These are phyloP conservation scores for Rhingia rostrata DNA, from an alignment of 2,888 invertebrate species.

Conservation along the genomic window DNA sequence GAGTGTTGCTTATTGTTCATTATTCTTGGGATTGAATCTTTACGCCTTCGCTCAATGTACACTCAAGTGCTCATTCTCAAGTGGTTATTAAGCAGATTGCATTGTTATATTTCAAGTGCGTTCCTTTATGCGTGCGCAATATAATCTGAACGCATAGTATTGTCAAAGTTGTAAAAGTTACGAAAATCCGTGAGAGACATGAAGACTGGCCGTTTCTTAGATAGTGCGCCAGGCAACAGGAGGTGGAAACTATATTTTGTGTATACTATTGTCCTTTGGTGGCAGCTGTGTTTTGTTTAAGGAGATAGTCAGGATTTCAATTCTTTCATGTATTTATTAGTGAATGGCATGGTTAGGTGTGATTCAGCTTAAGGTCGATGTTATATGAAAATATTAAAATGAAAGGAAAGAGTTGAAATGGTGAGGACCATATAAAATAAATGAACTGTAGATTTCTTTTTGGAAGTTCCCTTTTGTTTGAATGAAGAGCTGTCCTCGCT, in stretches of 20 bases:
- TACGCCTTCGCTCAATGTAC: conserved; percentile 75
- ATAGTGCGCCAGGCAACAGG: conserved; percentile 47
- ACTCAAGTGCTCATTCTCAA: conserved; percentile 73
- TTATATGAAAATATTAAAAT: conserved; percentile 2
- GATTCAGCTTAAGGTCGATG: conserved; percentile 13
- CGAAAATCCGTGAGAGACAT: conserved; percentile 47
- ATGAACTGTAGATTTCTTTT: background rate
- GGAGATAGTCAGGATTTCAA: conserved; percentile 24
- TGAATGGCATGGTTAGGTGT: conserved; percentile 35
- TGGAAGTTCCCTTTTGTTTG: background rate
- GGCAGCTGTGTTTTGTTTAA: conserved; percentile 49
- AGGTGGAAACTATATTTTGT: conserved; percentile 56
- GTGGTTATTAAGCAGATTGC: conserved; percentile 78
- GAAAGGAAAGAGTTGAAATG: conserved; percentile 6
- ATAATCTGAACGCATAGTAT: conserved; percentile 43
- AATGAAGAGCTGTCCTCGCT: background rate
- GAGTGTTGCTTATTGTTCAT: conserved; percentile 77
- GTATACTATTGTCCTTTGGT: conserved; percentile 21
- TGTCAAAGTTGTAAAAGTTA: conserved; percentile 65
- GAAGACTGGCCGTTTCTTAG: conserved; percentile 35
- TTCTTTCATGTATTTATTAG: conserved; percentile 30
- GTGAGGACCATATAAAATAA: background rate
- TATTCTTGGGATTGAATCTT: conserved; percentile 76
- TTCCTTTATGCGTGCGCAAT: conserved; percentile 53
- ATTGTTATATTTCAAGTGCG: conserved; percentile 71